These are phyloP conservation scores for Euglossa dilemma DNA, from an alignment of 1,140 invertebrate species.

Conservation along the genomic window DNA sequence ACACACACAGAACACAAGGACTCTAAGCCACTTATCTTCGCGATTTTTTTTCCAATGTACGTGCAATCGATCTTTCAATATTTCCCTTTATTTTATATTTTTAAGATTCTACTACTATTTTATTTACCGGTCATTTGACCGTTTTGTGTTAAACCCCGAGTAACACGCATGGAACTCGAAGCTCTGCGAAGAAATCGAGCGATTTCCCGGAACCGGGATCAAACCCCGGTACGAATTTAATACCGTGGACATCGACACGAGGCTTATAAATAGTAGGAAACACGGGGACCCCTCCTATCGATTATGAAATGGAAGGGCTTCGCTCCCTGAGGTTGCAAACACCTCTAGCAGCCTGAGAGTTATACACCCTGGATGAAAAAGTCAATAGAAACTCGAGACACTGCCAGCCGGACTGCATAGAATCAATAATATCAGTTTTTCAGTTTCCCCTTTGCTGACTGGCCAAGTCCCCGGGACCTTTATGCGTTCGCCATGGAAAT, in stretches of 20 bases:
- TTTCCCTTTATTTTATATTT: too few species aligned
- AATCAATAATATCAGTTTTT: constrained; percentile 40
- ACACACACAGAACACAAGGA: too few species aligned
- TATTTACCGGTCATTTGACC: too few species aligned
- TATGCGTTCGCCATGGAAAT: not conserved
- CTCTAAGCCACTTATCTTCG: too few species aligned
- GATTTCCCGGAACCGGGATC: constrained; percentile 16
- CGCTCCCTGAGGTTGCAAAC: not conserved
- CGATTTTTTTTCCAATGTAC: too few species aligned
- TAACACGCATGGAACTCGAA: too few species aligned
- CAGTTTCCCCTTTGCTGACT: not conserved
- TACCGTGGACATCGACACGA: constrained; percentile 33
- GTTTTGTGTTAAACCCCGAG: too few species aligned
- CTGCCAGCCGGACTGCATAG: not conserved
- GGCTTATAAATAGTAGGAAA: constrained; percentile 41
- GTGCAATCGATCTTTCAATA: too few species aligned
- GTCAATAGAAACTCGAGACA: constrained; percentile 45
- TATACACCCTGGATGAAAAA: constrained; percentile 8
- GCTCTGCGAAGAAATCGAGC: constrained; percentile 27
- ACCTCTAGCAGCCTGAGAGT: constrained; percentile 15
- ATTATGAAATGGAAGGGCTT: constrained; percentile 52
- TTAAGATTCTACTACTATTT: too few species aligned
- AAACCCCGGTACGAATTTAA: constrained; percentile 36
- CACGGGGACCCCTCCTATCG: constrained; percentile 34
- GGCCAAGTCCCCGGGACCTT: not conserved